These are phyloP conservation scores for Pogona vitticeps DNA, from an alignment of 2,113 vertebrate genomes.

Conservation along the genomic window DNA sequence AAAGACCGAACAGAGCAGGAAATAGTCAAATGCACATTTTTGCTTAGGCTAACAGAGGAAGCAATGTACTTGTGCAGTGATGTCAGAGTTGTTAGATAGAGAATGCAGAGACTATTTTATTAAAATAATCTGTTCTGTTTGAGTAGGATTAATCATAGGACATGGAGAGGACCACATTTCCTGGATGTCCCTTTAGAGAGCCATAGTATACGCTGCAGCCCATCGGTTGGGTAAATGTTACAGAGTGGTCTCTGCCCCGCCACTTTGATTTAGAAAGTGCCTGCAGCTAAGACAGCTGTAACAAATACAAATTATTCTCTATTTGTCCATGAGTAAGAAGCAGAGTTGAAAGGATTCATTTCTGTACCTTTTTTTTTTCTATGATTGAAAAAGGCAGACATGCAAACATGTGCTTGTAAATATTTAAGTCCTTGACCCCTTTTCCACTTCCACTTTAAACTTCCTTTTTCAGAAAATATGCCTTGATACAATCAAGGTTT, in stretches of 20 bases:
- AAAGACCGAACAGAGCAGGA: not conserved
- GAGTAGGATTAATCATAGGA: constrained; percentile 39
- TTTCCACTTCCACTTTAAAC: not conserved
- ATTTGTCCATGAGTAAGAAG: constrained; percentile 37
- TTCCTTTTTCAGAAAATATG: not conserved
- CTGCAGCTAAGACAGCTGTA: constrained; percentile 68
- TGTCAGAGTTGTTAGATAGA: not conserved
- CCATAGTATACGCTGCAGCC: constrained; percentile 65
- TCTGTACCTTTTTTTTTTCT: constrained; percentile 48
- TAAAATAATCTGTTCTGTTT: constrained; percentile 45
- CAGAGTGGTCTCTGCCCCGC: constrained; percentile 29
- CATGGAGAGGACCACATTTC: constrained; percentile 80
- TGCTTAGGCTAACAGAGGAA: constrained; percentile 28
- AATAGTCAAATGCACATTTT: constrained; percentile 19
- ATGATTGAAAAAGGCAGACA: constrained; percentile 41
- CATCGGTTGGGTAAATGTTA: constrained; percentile 67
- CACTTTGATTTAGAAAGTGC: constrained; percentile 68
- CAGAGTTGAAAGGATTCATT: constrained; percentile 30
- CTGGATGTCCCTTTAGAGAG: constrained; percentile 77
- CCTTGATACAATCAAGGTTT: not conserved
- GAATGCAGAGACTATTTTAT: constrained; percentile 19
- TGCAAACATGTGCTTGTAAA: constrained; percentile 44
- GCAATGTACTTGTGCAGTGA: constrained; percentile 7
- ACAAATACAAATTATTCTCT: constrained; percentile 68
- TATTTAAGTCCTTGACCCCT: constrained; percentile 2